Evolutionary conservation across 2,888 invertebrate genomes (phyloP), one percentile per base, ranked within the genome.

Genomic region (Drosophila emarginata): DNA sequence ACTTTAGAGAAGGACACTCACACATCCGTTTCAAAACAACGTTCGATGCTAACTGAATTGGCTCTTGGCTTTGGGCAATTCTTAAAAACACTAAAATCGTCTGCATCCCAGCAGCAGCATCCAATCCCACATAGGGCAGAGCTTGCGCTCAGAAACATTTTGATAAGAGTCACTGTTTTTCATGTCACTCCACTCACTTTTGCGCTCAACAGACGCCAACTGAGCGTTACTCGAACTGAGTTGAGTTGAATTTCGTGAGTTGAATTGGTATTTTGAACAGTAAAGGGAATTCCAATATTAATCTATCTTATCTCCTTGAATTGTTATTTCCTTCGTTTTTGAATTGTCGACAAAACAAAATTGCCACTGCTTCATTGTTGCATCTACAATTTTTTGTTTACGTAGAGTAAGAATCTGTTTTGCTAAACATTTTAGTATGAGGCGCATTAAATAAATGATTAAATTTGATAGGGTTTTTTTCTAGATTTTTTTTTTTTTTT

Each of bases 21-120:
- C 75, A 81, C 91, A 89, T 89, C 91, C 90, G 91, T 79, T 82
- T 88, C 80, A 83, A 86, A 86, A 88, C 82, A 90, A 89, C 86
- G 91, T 89, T 89, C 89, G 87, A 83, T 85, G 84, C 83, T 83
- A 87, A 91, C 91, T 91, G 86, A 91, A 77, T 78, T 69, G 67
- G 72, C 76, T 68, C 74, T 60, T 54, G 57, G 58, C 50, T 23
- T 45, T 61, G 58, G 53, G 52, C 71, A 72, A 67, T 61, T 74
- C 72, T 78, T 76, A 72, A 74, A 71, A 77, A 79, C 75, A 79
- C 60, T 57, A 67, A 69, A 62, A 21, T 21, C 12, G 21, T 45
- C 21, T 45, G 45, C 45, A 45, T 12, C 18, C 9, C 45, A 50
- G 36, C 67, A 64, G 51, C 52, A 26, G 39, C 78, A 73, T 65